Evolutionary conservation across 2,113 vertebrate genomes (phyloP), one percentile per base, ranked within the genome.

Genomic region (Synodontis membranacea): DNA sequence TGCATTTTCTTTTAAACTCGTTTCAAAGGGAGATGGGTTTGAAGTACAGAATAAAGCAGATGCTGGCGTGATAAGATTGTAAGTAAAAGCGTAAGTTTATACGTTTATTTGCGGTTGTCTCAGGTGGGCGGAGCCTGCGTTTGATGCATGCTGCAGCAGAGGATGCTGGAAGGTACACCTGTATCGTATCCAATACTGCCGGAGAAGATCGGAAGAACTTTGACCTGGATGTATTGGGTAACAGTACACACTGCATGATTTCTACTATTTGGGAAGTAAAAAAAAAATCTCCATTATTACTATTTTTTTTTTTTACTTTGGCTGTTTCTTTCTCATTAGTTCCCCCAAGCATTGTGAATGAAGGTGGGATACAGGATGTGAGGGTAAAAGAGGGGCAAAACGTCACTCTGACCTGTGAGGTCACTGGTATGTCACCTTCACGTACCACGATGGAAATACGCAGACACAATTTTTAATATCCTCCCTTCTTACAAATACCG

Each of bases 201-300:
- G 98, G 98, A 74, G 96, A 98, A 90, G 95, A 93, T 58, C 96
- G 94, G 85, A 99, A 97, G 91, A 90, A 92, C 86, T 98, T 99
- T 91, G 88, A 95, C 42, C 95, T 99, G 34, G 95, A 96, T 56
- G 91, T 99, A 72, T 92, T 99, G 42, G 96, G 98, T 97, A 94
- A 92, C 42, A 90, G 11, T n/a, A 56, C 37, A 72, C 14, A 56
- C 7, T 21, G 34, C 76, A 52, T 34, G 31, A 10, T 52, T 52
- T 3, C 4, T 19, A 7, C 2, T 34, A 17, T 48, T 28, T 48
- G 50, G 46, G 6, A 50, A 9, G 4, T 58, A 14, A 7, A 28
- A 48, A 54, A 79, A 19, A 25, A 25, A 4, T n/a, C 28, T 34
- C 48, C 0, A 56, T 19, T 39, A 48, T 14, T n/a, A 34, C 1